These are phyloP conservation scores for Criorhina ranunculi DNA, from an alignment of 2,888 invertebrate species.

Conservation along the genomic window DNA sequence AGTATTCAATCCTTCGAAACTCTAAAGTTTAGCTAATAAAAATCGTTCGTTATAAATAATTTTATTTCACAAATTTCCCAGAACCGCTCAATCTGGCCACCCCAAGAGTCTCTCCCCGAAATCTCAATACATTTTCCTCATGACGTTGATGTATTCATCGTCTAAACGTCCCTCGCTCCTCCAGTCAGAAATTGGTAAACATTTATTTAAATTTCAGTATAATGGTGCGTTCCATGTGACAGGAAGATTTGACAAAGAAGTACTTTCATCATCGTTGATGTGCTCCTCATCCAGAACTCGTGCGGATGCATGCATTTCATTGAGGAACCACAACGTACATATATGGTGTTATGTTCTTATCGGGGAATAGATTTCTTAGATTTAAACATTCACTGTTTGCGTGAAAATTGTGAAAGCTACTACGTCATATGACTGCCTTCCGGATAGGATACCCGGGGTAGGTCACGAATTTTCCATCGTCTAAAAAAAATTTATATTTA, in stretches of 20 bases:
- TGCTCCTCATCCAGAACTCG: background rate
- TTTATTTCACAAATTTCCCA: background rate
- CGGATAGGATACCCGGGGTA: conserved; percentile 17
- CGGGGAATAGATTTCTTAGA: background rate
- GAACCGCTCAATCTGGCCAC: background rate
- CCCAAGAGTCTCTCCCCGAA: background rate
- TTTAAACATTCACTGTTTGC: background rate
- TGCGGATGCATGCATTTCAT: conserved; percentile 10
- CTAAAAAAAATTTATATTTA: conserved; percentile 1
- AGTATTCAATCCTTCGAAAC: conserved; percentile 1
- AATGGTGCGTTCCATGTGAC: background rate
- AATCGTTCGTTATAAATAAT: conserved; percentile 10
- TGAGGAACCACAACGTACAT: background rate
- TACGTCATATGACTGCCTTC: conserved; percentile 17
- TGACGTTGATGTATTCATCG: background rate
- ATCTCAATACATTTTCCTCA: background rate
- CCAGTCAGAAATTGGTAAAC: background rate
- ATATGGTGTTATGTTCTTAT: background rate
- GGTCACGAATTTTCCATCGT: conserved; percentile 29
- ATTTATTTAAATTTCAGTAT: background rate
- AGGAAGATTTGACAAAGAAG: background rate
- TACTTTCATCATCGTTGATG: too few species aligned
- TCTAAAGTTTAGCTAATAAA: conserved; percentile 1
- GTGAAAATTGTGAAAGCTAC: background rate
- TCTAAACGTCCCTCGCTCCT: background rate